Base-by-base conservation (phyloP, 2,888 invertebrate species). In the Branchellion lobata region DNA sequence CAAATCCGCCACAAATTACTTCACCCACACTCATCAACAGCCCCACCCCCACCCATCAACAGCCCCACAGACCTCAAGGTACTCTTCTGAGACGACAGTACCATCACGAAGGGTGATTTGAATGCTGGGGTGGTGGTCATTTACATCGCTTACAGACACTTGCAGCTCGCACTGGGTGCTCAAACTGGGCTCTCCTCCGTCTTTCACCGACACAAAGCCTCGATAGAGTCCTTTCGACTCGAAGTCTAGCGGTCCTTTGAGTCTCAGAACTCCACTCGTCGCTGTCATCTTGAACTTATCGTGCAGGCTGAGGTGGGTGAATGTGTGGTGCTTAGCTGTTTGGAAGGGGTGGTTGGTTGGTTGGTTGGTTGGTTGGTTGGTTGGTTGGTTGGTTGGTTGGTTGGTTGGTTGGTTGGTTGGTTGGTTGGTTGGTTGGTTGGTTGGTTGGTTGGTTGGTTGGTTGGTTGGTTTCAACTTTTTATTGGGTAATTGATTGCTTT, bases 101-200 rank as follows among this genome's bases (percentile, higher is more conserved):
- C 75, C 75, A 53, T 53, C 51, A 24, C n/a, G 72, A 1, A 81
- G 79, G 47, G 73, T 82, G n/a, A 83, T 76, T 3, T 34, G 57
- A 71, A 83, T 82, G 8, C 72, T 65, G 11, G 83, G 83, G 1
- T 79, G 75, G 69, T 82, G 69, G 78, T 83, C 83, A 61, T 83
- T 83, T 47, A 81, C 74, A 47, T 83, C 83, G n/a, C 74, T 21
- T 24, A 83, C 81, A 14, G 74, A 29, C 0, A 83, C 80, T 2
- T 78, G 53, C 18, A 83, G 81, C 24, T 53, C 78, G 71, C 80
- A 78, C 31, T 81, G 74, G 14, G 72, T 79, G 3, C 81, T 79
- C 33, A 81, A 34, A 8, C 33, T 11, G 14, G 82, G 69, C 34
- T 79, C 81, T 18, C 83, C 82, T 21, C 24, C 68, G 65, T 83